Conservation (phyloP, 2,113 vertebrate genomes). For the Myotis yumanensis region DNA sequence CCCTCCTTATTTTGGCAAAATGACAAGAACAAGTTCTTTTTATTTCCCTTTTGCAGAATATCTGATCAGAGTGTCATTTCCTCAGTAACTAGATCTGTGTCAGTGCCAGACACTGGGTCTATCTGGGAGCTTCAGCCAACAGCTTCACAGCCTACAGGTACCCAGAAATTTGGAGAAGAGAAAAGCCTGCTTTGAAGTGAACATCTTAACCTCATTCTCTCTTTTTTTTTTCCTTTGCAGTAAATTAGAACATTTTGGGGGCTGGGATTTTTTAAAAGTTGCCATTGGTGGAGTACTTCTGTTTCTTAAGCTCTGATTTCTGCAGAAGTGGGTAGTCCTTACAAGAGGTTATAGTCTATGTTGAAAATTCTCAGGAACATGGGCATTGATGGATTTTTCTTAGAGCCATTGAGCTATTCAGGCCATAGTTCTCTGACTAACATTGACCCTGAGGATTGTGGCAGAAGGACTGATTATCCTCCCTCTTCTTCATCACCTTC, state of each 20-base stretch:
- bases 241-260: background rate
- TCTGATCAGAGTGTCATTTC: conserved; percentile 94
- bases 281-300: background rate
- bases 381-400: background rate
- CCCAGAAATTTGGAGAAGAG: background rate
- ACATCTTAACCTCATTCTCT: background rate
- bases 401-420: background rate
- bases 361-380: background rate
- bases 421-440: background rate
- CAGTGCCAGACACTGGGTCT: conserved; percentile 94
- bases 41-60: conserved; percentile 86
- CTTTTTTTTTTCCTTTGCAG: background rate
- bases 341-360: background rate
- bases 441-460: background rate
- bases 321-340: background rate
- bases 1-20: conserved; percentile 52
- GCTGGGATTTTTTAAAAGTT: background rate
- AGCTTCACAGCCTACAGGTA: conserved; percentile 89
- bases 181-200: conserved; percentile 15
- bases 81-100: conserved; percentile 93
- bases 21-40: conserved; percentile 61
- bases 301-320: background rate
- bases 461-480: background rate
- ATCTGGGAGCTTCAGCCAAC: conserved; percentile 97
- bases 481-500: background rate